Evolutionary conservation across 2,797 vertebrate genomes (phyloP), one percentile per base, ranked within the genome.

Genomic region (Helostoma temminkii): DNA sequence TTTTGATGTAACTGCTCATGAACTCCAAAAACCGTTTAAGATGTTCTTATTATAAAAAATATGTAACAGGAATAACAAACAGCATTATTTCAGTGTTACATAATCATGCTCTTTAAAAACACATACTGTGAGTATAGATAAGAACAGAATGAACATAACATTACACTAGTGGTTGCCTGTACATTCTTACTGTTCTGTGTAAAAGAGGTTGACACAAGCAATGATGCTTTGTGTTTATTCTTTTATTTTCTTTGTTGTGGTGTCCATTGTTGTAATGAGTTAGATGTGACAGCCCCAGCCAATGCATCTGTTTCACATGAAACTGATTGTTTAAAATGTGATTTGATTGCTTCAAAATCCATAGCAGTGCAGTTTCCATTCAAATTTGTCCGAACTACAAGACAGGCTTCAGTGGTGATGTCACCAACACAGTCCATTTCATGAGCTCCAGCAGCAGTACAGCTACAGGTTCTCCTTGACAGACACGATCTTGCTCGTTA

Each of bases 271-370:
- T 56, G 61, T 37, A 41, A 34, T 48, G 39, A 42, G 39, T 47
- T 37, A 42, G n/a, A 24, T 3, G 1, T 66, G n/a, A 48, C 57
- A n/a, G 14, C 24, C 25, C 5, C 32, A 6, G 30, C 46, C 22
- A 56, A 47, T 68, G 36, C 68, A 70, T 76, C 43, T 74, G 81
- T 72, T 82, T 77, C 37, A 30, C 9, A 50, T 76, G 19, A 74
- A 74, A 71, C 16, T 50, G 41, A 71, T 75, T 47, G 26, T 58
- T 37, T 73, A 28, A 67, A 53, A 60, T 14, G 6, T 57, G 46
- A 70, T 63, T 54, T 47, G 57, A 34, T 78, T 59, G 59, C 59
- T 64, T 52, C 18, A 53, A 64, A 74, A 57, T 43, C 53, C 47
- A n/a, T n/a, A 53, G 15, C 18, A 4, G 6, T 15, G 5, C 39